A percentile compares a stretch with the other conserved stretches of the same genome.
Conservation (phyloP, 2,113 vertebrate species). For the Turdus rufiventris region DNA sequence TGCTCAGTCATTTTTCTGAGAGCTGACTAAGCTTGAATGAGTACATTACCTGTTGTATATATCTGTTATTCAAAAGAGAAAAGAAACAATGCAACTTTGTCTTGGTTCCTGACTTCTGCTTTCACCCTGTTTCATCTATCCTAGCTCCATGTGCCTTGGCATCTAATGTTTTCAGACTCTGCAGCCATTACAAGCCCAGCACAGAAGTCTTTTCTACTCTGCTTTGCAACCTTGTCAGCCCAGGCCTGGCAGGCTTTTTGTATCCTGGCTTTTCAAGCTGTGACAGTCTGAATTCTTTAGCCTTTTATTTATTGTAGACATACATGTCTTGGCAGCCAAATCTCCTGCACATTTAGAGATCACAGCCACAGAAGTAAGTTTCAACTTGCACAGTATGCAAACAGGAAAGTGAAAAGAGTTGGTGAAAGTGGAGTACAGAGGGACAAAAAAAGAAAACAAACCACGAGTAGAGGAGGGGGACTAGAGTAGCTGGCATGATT, state of each 20-base stretch:
- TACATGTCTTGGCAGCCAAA: background rate
- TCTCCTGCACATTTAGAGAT: background rate
- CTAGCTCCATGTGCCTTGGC: background rate
- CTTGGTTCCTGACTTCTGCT: background rate
- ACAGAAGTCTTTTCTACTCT: background rate
- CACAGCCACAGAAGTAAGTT: background rate
- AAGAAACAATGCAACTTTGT: background rate
- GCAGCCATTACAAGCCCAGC: background rate
- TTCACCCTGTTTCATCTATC: background rate
- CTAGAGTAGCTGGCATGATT: background rate
- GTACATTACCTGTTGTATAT: background rate
- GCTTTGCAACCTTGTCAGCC: background rate
- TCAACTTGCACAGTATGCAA: background rate
- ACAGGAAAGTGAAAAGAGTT: background rate
- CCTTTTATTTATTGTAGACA: background rate
- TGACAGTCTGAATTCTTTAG: background rate
- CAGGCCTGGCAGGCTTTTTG: background rate
- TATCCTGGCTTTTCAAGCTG: background rate
- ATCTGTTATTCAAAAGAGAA: background rate
- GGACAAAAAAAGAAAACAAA: background rate
- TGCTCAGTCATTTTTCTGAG: background rate
- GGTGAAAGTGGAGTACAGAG: background rate
- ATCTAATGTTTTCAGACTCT: background rate
- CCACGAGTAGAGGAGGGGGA: background rate
- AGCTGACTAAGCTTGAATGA: background rate